phyloP scores from a whole-genome alignment of 2,113 vertebrate genomes.

The Balaenoptera acutorostrata region DNA sequence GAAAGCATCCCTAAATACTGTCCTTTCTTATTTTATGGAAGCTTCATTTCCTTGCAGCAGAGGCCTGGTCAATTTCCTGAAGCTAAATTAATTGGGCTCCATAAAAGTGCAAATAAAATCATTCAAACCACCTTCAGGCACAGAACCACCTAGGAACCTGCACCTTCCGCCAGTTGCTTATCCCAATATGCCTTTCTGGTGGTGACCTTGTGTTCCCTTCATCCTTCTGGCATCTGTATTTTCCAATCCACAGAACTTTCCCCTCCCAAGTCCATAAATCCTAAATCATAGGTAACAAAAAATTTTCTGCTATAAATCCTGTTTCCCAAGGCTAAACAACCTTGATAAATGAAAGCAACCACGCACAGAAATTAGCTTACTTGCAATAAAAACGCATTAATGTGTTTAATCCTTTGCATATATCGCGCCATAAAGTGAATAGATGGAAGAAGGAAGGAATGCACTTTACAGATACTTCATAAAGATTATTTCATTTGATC shows the following conservation, averaged over 20 bases:
- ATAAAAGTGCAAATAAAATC: constrained; percentile 33
- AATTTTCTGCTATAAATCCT: constrained; percentile 2
- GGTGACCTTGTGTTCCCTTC: neutral
- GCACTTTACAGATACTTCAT: neutral
- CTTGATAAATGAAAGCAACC: neutral
- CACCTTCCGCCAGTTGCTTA: neutral
- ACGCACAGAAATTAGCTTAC: neutral
- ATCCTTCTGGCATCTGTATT: neutral
- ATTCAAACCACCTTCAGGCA: neutral
- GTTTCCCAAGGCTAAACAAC: constrained; percentile 11
- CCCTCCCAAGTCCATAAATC: constrained; percentile 7
- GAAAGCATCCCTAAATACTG: neutral
- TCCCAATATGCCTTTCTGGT: neutral
- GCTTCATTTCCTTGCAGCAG: constrained; percentile 1
- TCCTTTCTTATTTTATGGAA: constrained; percentile 18
- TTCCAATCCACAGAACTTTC: neutral
- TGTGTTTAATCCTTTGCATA: neutral
- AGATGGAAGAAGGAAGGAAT: neutral
- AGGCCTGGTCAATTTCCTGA: constrained; percentile 26
- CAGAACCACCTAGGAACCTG: neutral
- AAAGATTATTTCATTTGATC: neutral
- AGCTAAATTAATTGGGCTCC: neutral
- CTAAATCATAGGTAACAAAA: neutral
- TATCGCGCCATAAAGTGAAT: neutral
- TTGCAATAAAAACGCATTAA: neutral